These are phyloP conservation scores for Labroides dimidiatus DNA, from an alignment of 2,797 vertebrate species.

Conservation along the genomic window DNA sequence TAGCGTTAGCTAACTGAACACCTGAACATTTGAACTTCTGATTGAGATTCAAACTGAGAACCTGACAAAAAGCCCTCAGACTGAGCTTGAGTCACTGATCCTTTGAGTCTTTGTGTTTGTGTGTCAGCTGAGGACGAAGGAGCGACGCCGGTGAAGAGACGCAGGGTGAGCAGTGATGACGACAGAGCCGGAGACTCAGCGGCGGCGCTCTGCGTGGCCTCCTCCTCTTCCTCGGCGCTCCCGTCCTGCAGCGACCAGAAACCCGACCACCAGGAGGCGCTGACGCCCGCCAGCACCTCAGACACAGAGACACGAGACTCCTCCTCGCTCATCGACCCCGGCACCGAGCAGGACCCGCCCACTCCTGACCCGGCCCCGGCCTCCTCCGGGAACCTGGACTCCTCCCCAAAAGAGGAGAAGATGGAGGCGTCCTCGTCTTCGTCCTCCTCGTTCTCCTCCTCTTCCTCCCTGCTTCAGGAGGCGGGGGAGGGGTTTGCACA, in stretches of 20 bases:
- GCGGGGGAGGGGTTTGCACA: conserved; percentile 63
- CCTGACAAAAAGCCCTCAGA: too few species aligned
- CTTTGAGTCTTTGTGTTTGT: conserved; percentile 35
- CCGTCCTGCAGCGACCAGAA: conserved; percentile 78
- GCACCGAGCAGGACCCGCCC: conserved; percentile 96
- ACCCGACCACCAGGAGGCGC: conserved; percentile 88
- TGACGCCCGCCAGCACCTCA: conserved; percentile 94
- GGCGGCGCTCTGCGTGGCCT: conserved; percentile 65
- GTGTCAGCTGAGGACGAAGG: conserved; percentile 90
- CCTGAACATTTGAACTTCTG: too few species aligned
- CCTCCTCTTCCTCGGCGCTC: conserved; percentile 64
- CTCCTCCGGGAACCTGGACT: conserved; percentile 53
- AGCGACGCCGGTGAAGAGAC: conserved; percentile 93
- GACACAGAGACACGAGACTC: conserved; percentile 98
- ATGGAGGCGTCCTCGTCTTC: conserved; percentile 87
- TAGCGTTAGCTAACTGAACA: too few species aligned
- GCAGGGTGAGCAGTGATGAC: conserved; percentile 93
- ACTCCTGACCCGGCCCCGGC: conserved; percentile 87
- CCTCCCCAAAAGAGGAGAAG: conserved; percentile 88
- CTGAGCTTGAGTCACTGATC: too few species aligned
- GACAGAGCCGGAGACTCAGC: conserved; percentile 82
- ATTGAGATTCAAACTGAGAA: too few species aligned
- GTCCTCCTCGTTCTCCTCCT: conserved; percentile 77
- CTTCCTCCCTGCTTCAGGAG: conserved; percentile 79
- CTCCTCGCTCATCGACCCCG: conserved; percentile 96